Conservation (phyloP, 2,797 vertebrate genomes). For the Ptychadena robeensis region DNA sequence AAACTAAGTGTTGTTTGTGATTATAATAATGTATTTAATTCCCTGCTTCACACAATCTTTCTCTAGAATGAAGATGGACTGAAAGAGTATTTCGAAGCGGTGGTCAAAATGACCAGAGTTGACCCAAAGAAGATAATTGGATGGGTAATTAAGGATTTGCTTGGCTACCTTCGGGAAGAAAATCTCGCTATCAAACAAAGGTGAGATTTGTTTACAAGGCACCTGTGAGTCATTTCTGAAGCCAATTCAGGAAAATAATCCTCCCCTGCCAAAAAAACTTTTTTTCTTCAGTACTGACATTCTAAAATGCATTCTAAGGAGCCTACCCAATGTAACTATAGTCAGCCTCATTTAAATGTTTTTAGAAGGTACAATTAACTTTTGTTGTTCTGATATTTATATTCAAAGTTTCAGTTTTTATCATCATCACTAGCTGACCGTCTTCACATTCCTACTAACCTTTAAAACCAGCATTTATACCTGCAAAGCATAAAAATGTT, state of each 20-base stretch:
- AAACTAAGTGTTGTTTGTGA: no score
- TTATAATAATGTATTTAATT: neutral
- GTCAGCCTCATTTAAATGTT: no score
- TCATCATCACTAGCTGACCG: no score
- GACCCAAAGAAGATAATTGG: conserved; percentile 90
- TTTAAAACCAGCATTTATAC: no score
- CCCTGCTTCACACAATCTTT: conserved; percentile 29
- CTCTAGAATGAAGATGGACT: conserved; percentile 91
- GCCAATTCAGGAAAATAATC: neutral
- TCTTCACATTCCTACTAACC: no score
- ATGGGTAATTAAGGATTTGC: conserved; percentile 90
- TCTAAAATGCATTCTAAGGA: no score
- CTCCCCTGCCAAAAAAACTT: neutral
- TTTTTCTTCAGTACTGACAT: neutral
- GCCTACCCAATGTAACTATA: no score
- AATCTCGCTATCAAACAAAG: conserved; percentile 85
- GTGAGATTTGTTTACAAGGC: conserved; percentile 73
- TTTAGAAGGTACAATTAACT: no score
- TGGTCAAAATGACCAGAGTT: conserved; percentile 81
- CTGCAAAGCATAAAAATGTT: no score
- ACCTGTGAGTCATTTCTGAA: neutral
- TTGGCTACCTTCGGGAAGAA: conserved; percentile 85
- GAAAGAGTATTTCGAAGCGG: conserved; percentile 88
- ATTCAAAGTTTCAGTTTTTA: no score
- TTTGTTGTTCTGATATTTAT: no score